phyloP scores from a whole-genome alignment of 2,888 invertebrate species.

The Thymelicus lineola region DNA sequence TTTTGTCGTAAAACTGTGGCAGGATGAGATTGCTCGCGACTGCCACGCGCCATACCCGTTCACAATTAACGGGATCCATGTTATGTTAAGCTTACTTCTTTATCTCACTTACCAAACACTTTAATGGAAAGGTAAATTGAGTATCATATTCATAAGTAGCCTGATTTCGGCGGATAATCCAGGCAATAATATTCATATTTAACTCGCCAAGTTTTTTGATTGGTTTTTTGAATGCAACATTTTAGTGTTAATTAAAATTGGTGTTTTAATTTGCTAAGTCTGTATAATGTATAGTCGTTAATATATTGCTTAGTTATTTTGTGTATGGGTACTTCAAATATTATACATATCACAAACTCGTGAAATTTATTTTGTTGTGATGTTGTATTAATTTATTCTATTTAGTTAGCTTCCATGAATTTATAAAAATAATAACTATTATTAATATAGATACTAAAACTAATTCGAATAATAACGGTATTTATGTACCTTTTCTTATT shows the following conservation, averaged over 20 bases:
- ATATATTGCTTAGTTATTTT: too few relatives aligned
- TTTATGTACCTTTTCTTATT: too few relatives aligned
- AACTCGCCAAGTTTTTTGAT: slow-evolving; percentile 17
- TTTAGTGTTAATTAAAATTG: slow-evolving; percentile 10
- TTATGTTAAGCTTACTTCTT: slow-evolving; percentile 63
- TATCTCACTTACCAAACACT: slow-evolving; percentile 47
- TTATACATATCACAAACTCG: too few relatives aligned
- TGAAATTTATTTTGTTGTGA: too few relatives aligned
- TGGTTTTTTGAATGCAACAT: slow-evolving; percentile 8
- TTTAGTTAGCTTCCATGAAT: too few relatives aligned
- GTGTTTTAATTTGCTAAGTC: neutral
- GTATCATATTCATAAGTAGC: slow-evolving; percentile 32
- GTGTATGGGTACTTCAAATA: too few relatives aligned
- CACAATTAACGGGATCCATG: slow-evolving; percentile 67
- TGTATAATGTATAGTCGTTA: neutral
- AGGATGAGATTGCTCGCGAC: slow-evolving; percentile 56
- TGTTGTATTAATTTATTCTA: too few relatives aligned
- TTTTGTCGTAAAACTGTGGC: slow-evolving; percentile 78
- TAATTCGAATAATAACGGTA: too few relatives aligned
- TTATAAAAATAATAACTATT: too few relatives aligned
- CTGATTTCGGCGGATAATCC: slow-evolving; percentile 6
- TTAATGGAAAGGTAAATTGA: slow-evolving; percentile 31
- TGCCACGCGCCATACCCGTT: slow-evolving; percentile 66
- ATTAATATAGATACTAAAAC: too few relatives aligned
- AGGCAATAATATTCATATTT: slow-evolving; percentile 28